phyloP scores from a whole-genome alignment of 2,797 vertebrate genomes.

The Cynopterus sphinx region DNA sequence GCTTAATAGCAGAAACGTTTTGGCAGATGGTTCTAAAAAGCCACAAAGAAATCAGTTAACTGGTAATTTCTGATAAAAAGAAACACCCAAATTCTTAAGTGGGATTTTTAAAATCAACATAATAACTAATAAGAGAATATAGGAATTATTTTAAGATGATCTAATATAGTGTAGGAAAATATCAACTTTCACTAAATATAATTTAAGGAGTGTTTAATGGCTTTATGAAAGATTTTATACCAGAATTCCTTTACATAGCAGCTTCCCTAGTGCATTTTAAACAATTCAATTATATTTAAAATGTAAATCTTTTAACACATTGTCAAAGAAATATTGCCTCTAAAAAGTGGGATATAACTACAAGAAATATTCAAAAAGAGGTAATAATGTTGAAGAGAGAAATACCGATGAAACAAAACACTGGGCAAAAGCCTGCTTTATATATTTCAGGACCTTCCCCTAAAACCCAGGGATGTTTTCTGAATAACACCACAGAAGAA shows the following conservation, averaged over 20 bases:
- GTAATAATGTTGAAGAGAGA: not conserved
- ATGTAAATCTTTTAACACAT: slow-evolving; percentile 32
- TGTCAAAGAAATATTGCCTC: slow-evolving; percentile 9
- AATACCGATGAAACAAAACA: slow-evolving; percentile 1
- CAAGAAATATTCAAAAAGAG: slow-evolving; percentile 30
- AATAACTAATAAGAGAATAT: not conserved
- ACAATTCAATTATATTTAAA: slow-evolving; percentile 20
- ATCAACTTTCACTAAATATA: slow-evolving; percentile 9
- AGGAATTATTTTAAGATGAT: not conserved
- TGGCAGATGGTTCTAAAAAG: slow-evolving; percentile 17
- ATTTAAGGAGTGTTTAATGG: slow-evolving; percentile 3
- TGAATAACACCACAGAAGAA: not conserved
- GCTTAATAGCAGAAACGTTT: not conserved
- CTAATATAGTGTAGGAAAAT: not conserved
- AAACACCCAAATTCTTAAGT: not conserved
- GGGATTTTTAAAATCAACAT: not conserved
- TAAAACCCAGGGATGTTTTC: not conserved
- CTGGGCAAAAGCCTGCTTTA: not conserved
- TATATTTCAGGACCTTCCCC: not conserved
- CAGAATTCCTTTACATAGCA: slow-evolving; percentile 26
- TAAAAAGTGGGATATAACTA: not conserved
- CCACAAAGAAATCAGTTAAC: not conserved
- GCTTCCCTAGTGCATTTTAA: not conserved
- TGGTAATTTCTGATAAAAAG: slow-evolving; percentile 38
- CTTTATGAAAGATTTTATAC: slow-evolving; percentile 31